Evolutionary conservation across 2,113 vertebrate species (phyloP).

Genomic region (Austrofundulus limnaeus): DNA sequence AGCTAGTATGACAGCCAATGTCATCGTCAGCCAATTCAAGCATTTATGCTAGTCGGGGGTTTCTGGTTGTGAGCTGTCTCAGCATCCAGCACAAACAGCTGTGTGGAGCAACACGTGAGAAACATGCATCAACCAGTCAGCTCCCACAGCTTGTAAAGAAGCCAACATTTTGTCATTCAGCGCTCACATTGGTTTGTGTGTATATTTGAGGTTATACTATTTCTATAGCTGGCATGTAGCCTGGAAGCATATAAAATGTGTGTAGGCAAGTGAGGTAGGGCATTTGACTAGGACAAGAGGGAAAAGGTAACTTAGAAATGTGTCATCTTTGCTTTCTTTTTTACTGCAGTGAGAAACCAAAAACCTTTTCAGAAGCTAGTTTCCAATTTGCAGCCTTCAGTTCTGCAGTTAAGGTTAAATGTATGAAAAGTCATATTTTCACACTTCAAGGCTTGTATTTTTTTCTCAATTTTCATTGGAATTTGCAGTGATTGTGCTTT

Average conservation of each 20-base stretch:
- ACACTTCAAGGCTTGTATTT: background rate
- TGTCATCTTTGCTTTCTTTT: background rate
- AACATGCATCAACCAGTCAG: background rate
- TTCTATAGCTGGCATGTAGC: background rate
- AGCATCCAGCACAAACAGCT: background rate
- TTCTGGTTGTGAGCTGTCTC: background rate
- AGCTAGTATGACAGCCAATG: slow-evolving; percentile 16
- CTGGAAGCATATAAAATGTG: background rate
- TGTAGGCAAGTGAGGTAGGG: background rate
- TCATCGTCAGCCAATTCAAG: slow-evolving; percentile 14
- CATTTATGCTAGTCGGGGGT: slow-evolving; percentile 1
- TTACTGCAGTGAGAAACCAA: background rate
- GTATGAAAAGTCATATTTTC: background rate
- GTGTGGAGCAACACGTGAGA: slow-evolving; percentile 1
- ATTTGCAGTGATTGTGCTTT: too few species aligned
- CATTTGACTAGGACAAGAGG: background rate
- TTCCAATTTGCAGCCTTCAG: background rate
- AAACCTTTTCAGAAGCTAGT: background rate
- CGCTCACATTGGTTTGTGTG: background rate
- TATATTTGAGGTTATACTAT: background rate
- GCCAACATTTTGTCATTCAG: background rate
- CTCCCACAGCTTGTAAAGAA: background rate
- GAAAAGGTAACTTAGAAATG: background rate
- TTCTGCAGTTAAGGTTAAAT: background rate
- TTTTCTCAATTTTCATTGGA: background rate